These are phyloP conservation scores for Steinernema hermaphroditum DNA, from an alignment of 2,888 invertebrate species.

Conservation along the genomic window DNA sequence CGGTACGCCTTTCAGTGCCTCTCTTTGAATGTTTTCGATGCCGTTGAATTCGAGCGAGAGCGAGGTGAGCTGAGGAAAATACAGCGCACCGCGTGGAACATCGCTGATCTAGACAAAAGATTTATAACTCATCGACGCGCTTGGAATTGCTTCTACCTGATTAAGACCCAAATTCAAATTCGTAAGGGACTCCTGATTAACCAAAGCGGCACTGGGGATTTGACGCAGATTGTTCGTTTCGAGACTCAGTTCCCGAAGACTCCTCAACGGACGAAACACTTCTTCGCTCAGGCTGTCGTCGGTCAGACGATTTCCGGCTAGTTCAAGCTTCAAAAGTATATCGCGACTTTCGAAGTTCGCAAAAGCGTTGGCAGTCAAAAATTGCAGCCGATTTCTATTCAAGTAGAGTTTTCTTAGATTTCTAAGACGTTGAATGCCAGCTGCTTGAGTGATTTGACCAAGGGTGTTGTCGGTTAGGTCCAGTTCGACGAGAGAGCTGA, in stretches of 20 bases:
- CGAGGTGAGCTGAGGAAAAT: constrained; percentile 64
- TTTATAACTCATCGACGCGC: not conserved
- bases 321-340: constrained; percentile 60
- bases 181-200: constrained; percentile 57
- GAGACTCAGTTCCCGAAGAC: constrained; percentile 64
- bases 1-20: constrained; percentile 65
- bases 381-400: constrained; percentile 60
- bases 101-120: constrained; percentile 44
- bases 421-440: constrained; percentile 56
- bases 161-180: constrained; percentile 66
- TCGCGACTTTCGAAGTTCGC: constrained; percentile 54
- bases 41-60: constrained; percentile 67
- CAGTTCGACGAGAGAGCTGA: constrained; percentile 64
- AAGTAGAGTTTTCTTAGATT: constrained; percentile 65
- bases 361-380: constrained; percentile 54
- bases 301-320: constrained; percentile 63
- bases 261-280: constrained; percentile 61
- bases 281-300: constrained; percentile 57
- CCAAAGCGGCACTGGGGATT: constrained; percentile 62
- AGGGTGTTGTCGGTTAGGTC: constrained; percentile 65
- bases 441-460: constrained; percentile 53
- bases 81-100: constrained; percentile 64
- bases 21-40: constrained; percentile 61
- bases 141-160: too few relatives aligned
- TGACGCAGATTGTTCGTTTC: constrained; percentile 63